Conservation (phyloP, 2,113 vertebrate species). For the Chlorocebus sabaeus region DNA sequence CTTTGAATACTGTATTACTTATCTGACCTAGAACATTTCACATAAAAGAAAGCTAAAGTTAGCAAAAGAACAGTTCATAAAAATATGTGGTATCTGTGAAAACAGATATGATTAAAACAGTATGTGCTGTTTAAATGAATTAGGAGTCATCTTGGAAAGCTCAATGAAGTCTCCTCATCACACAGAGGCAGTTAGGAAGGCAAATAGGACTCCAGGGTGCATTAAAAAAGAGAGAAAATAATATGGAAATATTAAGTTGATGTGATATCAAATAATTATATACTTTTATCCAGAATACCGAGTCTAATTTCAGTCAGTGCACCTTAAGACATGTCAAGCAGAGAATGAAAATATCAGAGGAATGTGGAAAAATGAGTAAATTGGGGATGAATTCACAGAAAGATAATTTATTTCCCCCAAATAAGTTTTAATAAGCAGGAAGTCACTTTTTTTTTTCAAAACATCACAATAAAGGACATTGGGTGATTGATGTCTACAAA, state of each 20-base stretch:
- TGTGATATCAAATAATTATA: conserved; percentile 63
- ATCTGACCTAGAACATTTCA: conserved; percentile 55
- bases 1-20: conserved; percentile 50
- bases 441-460: not conserved
- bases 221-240: conserved; percentile 58
- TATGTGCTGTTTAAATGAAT: conserved; percentile 65
- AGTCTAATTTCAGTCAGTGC: conserved; percentile 51
- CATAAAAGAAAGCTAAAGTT: conserved; percentile 54
- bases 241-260: conserved; percentile 66
- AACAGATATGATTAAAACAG: conserved; percentile 65
- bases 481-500: not conserved
- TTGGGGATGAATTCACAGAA: not conserved
- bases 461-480: not conserved
- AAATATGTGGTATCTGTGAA: conserved; percentile 57
- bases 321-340: conserved; percentile 39
- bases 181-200: conserved; percentile 46
- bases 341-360: conserved; percentile 28
- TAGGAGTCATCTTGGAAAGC: conserved; percentile 45
- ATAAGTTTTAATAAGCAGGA: conserved; percentile 12
- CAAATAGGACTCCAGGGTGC: conserved; percentile 54
- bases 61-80: conserved; percentile 55
- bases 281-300: conserved; percentile 35
- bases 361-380: not conserved
- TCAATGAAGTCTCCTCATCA: conserved; percentile 24
- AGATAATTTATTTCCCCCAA: conserved; percentile 41